Base-by-base conservation (phyloP, 1,140 invertebrate genomes). In the Helicoverpa armigera region DNA sequence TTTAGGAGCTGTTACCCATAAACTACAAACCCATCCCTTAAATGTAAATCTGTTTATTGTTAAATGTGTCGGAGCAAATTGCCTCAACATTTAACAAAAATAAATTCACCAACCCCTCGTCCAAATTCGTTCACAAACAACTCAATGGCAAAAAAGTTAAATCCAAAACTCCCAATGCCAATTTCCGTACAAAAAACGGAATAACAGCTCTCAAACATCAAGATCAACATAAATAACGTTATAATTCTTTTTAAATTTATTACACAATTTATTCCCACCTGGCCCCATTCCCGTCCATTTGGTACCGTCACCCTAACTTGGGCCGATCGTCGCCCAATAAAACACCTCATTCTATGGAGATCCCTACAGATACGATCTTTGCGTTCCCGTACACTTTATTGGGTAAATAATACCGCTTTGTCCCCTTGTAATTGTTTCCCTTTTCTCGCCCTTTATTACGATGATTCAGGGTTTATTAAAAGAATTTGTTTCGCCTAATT, bases 391-490 rank as follows among this genome's bases (percentile, higher is more conserved):
- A 82, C 86, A 77, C 78, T 85, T 88, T 87, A 88, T 88, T 90
- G 83, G 82, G 82, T 85, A 86, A 88, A 87, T 87, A 86, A 87
- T 86, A 82, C 84, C 82, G 83, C 80, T 86, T 88, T 87, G 84
- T 89, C 82, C 86, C 81, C 69, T 58, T 87, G 82, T 87, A 89
- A 89, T 89, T 89, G 85, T 87, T 89, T 86, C 83, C 83, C 85
- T 86, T 83, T 85, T 83, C 76, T 78, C 82, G 31, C 31, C 83
- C 85, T 87, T 89, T 87, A 86, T 87, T 83, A 82, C 81, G 75
- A 83, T 84, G 83, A 83, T 83, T 84, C 79, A 51, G 82, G 77
- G 72, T 83, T 87, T 87, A 87, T 86, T 83, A 85, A 61, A 79
- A 61, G 81, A 86, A 86, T 76, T 69, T 60, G 77, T 79, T 79